Evolutionary conservation across 2,888 invertebrate species (phyloP).

Genomic region (Candidula unifasciata): DNA sequence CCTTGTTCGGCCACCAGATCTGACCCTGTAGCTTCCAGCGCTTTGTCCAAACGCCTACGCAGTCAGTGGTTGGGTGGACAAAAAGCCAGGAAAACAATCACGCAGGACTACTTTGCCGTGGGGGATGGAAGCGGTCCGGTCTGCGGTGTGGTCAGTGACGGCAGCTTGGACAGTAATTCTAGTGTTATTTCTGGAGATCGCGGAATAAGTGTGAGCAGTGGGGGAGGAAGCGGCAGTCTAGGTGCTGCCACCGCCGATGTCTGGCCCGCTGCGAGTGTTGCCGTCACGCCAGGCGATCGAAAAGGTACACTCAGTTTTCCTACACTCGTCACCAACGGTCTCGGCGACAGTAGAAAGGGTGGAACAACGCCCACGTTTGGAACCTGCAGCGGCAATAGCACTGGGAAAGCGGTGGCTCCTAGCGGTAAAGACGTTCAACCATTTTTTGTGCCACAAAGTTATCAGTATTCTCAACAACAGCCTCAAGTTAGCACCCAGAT

Average conservation of each 20-base stretch:
- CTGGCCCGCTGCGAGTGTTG: neutral
- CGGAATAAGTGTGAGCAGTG: neutral
- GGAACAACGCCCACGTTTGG: neutral
- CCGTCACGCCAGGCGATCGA: slow-evolving; percentile 25
- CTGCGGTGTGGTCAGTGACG: neutral
- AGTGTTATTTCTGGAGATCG: neutral
- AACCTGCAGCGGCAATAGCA: neutral
- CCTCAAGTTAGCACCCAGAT: neutral
- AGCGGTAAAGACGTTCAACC: slow-evolving; percentile 36
- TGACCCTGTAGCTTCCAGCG: slow-evolving; percentile 22
- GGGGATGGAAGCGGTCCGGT: neutral
- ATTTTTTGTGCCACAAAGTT: slow-evolving; percentile 43
- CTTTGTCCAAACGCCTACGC: neutral
- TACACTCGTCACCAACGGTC: neutral
- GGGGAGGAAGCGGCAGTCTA: neutral
- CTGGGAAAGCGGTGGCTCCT: neutral
- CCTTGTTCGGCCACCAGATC: slow-evolving; percentile 43
- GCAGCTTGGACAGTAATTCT: neutral
- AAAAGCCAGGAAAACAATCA: neutral
- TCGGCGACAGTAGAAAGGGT: neutral
- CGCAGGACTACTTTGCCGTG: neutral
- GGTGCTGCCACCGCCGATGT: neutral
- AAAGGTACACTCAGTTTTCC: slow-evolving; percentile 28
- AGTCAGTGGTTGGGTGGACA: slow-evolving; percentile 29
- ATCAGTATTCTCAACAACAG: slow-evolving; percentile 25